phyloP scores from a whole-genome alignment of 2,888 invertebrate species.

The Eilema sororculum region DNA sequence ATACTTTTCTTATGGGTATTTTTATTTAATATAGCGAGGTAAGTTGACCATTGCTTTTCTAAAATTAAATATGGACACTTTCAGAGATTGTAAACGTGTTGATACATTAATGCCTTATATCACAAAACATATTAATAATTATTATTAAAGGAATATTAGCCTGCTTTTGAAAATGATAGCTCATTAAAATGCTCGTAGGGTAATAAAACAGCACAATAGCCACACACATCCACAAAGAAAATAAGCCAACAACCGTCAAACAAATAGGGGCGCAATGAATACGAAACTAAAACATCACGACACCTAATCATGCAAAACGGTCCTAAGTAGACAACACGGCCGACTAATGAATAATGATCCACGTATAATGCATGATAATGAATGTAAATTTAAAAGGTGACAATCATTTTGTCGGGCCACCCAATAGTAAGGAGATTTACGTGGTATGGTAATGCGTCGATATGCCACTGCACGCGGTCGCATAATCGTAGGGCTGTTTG shows the following conservation, averaged over 20 bases:
- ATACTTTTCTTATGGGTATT: constrained; percentile 75
- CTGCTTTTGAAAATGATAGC: constrained; percentile 31
- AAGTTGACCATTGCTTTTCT: constrained; percentile 53
- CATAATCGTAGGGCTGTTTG: constrained; percentile 72
- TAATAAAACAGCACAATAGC: constrained; percentile 45
- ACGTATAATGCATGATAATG: constrained; percentile 70
- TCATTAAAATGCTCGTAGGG: constrained; percentile 38
- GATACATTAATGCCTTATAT: constrained; percentile 2
- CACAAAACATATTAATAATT: constrained; percentile 24
- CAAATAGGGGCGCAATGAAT: constrained; percentile 68
- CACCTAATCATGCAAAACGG: constrained; percentile 76
- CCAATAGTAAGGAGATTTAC: constrained; percentile 74
- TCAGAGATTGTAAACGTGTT: neutral
- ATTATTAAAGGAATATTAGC: constrained; percentile 32
- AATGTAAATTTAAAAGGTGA: constrained; percentile 85
- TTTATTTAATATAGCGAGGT: constrained; percentile 79
- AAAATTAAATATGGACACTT: constrained; percentile 24
- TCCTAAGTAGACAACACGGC: constrained; percentile 67
- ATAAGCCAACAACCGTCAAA: constrained; percentile 57
- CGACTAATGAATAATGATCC: constrained; percentile 63
- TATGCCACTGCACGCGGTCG: constrained; percentile 79
- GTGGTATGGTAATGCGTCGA: constrained; percentile 75
- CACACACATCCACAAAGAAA: constrained; percentile 48
- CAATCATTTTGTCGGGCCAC: constrained; percentile 81
- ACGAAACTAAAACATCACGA: constrained; percentile 69